A percentile compares a stretch with the other conserved stretches of the same genome.
Evolutionary conservation across 2,113 vertebrate genomes (phyloP).

Genomic region (Bufo gargarizans): DNA sequence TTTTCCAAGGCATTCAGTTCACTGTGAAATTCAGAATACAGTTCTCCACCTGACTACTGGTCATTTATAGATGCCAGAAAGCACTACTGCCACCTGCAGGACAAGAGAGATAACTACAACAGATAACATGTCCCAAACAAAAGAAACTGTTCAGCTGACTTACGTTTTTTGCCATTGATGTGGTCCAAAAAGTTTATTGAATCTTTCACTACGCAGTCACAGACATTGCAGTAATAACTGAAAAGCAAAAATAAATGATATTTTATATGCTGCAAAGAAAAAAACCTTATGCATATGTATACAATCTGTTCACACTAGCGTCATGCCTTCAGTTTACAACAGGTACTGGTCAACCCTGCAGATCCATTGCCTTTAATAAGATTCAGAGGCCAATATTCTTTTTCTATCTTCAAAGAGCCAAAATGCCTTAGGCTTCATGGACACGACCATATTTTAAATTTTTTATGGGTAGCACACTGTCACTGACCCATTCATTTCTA

Average conservation of each 20-base stretch:
- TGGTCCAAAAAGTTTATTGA: slow-evolving; percentile 99
- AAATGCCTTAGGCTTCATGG: too few species aligned
- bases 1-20: too few species aligned
- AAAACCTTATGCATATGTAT: not conserved
- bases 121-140: not conserved
- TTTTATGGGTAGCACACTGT: too few species aligned
- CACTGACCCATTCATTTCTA: too few species aligned
- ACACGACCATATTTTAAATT: too few species aligned
- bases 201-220: slow-evolving; percentile 98
- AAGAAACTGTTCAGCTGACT: slow-evolving; percentile 62
- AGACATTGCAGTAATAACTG: slow-evolving; percentile 98
- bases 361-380: too few species aligned
- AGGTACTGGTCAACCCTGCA: too few species aligned
- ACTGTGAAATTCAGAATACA: too few species aligned
- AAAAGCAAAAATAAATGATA: slow-evolving; percentile 40
- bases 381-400: too few species aligned
- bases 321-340: not conserved
- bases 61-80: not conserved
- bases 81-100: slow-evolving; percentile 33
- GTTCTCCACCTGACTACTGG: not conserved
- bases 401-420: too few species aligned
- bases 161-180: slow-evolving; percentile 99
- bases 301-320: not conserved
- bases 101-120: not conserved
- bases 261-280: not conserved